Evolutionary conservation across 2,888 invertebrate species (phyloP).

Genomic region (Athalia circularis): DNA sequence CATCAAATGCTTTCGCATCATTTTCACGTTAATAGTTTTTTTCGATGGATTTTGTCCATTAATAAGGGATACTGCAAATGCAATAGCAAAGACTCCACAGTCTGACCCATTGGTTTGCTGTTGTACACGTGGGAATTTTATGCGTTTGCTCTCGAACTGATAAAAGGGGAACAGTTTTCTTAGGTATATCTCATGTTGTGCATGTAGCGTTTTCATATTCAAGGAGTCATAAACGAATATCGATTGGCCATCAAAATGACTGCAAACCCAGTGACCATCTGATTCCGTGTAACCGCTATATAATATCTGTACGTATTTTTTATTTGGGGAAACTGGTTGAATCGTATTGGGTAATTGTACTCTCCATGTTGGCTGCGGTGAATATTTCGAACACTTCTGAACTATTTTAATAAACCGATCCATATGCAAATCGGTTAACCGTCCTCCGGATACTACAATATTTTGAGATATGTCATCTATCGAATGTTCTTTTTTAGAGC

Average conservation of each 20-base stretch:
- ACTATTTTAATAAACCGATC: conserved; percentile 41
- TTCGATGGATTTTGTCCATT: neutral
- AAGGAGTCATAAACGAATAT: too few species aligned
- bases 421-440: conserved; percentile 46
- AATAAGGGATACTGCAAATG: neutral
- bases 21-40: neutral
- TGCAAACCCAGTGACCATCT: too few species aligned
- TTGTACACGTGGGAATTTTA: neutral
- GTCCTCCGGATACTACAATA: neutral
- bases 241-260: too few species aligned
- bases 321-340: neutral
- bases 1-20: too few species aligned
- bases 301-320: conserved; percentile 5
- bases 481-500: too few species aligned
- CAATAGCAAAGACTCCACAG: conserved; percentile 10
- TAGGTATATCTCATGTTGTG: too few species aligned
- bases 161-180: neutral
- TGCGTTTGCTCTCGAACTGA: neutral
- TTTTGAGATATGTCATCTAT: neutral
- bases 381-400: conserved; percentile 23
- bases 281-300: neutral
- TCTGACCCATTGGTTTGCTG: neutral
- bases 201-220: too few species aligned
- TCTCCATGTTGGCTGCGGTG: neutral
- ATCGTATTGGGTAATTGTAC: neutral